A percentile compares a stretch with the other conserved stretches of the same genome.
Conservation (phyloP, 2,888 invertebrate genomes). For the Rhingia campestris region DNA sequence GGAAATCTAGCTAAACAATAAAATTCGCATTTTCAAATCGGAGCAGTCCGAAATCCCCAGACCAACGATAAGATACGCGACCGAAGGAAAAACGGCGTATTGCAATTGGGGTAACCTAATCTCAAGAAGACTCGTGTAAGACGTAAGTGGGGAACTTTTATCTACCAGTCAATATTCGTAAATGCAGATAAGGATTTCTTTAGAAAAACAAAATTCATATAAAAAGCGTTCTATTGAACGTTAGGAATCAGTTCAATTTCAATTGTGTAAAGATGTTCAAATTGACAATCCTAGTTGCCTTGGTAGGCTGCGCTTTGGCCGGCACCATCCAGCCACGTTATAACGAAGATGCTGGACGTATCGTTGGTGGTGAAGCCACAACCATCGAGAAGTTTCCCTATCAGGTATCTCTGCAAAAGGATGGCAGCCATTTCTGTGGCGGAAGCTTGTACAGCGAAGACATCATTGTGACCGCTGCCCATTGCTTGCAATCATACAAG, state of each 20-base stretch:
- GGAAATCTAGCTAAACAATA: too few relatives aligned
- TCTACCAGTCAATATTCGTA: not conserved
- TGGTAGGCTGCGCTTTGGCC: slow-evolving; percentile 74
- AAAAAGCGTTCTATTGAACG: slow-evolving; percentile 5
- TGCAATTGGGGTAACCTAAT: too few relatives aligned
- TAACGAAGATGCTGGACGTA: slow-evolving; percentile 77
- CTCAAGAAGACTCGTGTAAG: not conserved
- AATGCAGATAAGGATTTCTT: not conserved
- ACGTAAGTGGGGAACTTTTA: slow-evolving; percentile 1
- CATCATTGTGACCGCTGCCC: slow-evolving; percentile 82
- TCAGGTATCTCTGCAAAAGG: slow-evolving; percentile 82
- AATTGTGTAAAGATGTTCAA: slow-evolving; percentile 69
- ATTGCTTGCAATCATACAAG: slow-evolving; percentile 79
- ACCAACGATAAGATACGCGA: too few relatives aligned
- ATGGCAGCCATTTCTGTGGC: slow-evolving; percentile 82
- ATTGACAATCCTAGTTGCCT: slow-evolving; percentile 63
- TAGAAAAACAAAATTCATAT: slow-evolving; percentile 7
- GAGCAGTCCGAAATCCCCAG: too few relatives aligned
- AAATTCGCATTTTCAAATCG: too few relatives aligned
- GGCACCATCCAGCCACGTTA: slow-evolving; percentile 63
- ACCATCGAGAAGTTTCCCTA: slow-evolving; percentile 82
- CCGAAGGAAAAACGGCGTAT: too few relatives aligned
- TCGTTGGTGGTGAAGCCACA: slow-evolving; percentile 82
- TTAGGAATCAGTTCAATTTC: slow-evolving; percentile 28
- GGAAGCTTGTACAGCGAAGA: slow-evolving; percentile 81